Conservation (phyloP, 2,888 invertebrate genomes). For the Hymenopus coronatus region DNA sequence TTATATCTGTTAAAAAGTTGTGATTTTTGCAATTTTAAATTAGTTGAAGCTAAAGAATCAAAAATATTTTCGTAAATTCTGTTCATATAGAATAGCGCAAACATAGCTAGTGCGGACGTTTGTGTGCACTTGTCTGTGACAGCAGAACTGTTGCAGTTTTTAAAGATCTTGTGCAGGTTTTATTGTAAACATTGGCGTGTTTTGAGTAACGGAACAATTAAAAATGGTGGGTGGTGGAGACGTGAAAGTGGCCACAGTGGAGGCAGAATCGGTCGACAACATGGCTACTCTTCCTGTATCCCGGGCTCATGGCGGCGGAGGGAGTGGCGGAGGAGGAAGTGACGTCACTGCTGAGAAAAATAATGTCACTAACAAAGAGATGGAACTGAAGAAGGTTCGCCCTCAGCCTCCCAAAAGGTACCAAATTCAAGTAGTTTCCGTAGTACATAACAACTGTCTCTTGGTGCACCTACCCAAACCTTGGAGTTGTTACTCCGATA, state of each 20-base stretch:
- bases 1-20: background rate
- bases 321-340: conserved; percentile 36
- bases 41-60: background rate
- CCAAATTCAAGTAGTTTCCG: conserved; percentile 34
- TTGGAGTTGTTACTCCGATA: background rate
- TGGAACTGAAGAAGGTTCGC: conserved; percentile 82
- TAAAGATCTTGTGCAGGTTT: background rate
- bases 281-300: conserved; percentile 87
- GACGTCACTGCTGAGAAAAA: conserved; percentile 71
- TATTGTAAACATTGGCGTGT: background rate
- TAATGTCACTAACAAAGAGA: conserved; percentile 79
- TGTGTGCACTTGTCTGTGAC: background rate
- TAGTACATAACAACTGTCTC: too few relatives aligned
- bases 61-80: background rate
- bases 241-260: conserved; percentile 86
- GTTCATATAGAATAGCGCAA: background rate
- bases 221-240: conserved; percentile 50
- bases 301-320: conserved; percentile 53
- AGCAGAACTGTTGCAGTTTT: background rate
- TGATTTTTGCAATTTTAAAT: background rate
- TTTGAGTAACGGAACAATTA: background rate
- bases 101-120: background rate
- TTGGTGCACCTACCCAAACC: background rate
- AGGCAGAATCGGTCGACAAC: conserved; percentile 75
- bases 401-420: conserved; percentile 84